Evolutionary conservation across 1,140 invertebrate genomes (phyloP).

Genomic region (Chrysomallon squamiferum): DNA sequence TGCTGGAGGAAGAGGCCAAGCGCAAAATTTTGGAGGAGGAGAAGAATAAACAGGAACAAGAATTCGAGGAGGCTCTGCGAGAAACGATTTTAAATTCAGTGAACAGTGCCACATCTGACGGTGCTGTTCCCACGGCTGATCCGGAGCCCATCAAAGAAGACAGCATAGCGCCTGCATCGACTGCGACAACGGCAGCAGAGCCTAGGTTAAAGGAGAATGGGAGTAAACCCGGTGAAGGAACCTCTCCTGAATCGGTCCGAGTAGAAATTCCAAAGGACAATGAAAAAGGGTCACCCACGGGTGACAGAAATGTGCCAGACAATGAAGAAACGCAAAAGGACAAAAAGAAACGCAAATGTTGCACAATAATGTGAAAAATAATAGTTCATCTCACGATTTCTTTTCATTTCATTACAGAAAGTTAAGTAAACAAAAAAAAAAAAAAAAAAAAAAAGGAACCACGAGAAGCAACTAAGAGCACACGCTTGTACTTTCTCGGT

Average conservation of each 20-base stretch:
- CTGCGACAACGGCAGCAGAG: neutral
- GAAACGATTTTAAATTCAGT: neutral
- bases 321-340: neutral
- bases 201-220: conserved; percentile 14
- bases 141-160: neutral
- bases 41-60: neutral
- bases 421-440: neutral
- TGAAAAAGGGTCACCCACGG: neutral
- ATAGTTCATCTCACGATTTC: too few species aligned
- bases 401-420: neutral
- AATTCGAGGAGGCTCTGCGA: neutral
- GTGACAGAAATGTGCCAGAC: neutral
- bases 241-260: too few species aligned
- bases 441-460: neutral
- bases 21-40: conserved; percentile 1
- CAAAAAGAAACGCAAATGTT: too few species aligned
- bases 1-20: conserved; percentile 35
- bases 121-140: neutral
- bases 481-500: too few species aligned
- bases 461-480: too few species aligned
- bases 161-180: neutral
- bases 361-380: too few species aligned
- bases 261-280: too few species aligned
- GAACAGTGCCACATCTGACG: neutral
- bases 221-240: conserved; percentile 4